A percentile compares a stretch with the other conserved stretches of the same genome.
These are phyloP conservation scores for Amphipoea lucens DNA, from an alignment of 2,888 invertebrate species.

Conservation along the genomic window DNA sequence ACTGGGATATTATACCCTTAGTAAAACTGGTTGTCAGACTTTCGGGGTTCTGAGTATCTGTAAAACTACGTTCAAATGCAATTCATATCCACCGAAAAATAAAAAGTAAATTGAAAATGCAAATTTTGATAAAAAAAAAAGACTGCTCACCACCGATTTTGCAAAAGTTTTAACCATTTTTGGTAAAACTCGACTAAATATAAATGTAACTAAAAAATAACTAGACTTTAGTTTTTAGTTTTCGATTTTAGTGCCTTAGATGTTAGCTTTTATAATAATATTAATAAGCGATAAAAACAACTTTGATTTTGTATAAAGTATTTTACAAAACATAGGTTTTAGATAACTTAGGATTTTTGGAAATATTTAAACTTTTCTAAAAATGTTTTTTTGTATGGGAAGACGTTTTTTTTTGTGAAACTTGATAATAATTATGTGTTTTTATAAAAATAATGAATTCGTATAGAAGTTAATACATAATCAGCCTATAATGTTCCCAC, in stretches of 20 bases:
- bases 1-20: not conserved
- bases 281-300: slow-evolving; percentile 12
- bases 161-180: slow-evolving; percentile 49
- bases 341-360: slow-evolving; percentile 29
- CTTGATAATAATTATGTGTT: slow-evolving; percentile 4
- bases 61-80: not conserved
- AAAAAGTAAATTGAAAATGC: slow-evolving; percentile 19
- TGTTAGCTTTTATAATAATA: slow-evolving; percentile 44
- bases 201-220: slow-evolving; percentile 24
- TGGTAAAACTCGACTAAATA: slow-evolving; percentile 53
- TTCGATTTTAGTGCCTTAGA: slow-evolving; percentile 64
- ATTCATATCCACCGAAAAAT: slow-evolving; percentile 10
- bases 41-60: not conserved
- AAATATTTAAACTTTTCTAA: slow-evolving; percentile 30
- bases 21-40: not conserved
- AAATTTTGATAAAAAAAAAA: slow-evolving; percentile 43
- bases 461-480: not conserved
- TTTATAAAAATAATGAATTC: slow-evolving; percentile 12
- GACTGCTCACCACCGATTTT: slow-evolving; percentile 65
- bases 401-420: slow-evolving; percentile 9
- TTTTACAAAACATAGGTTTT: slow-evolving; percentile 39
- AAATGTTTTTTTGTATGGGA: slow-evolving; percentile 29
- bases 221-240: slow-evolving; percentile 48
- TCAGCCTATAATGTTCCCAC: not conserved
- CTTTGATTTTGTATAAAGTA: slow-evolving; percentile 53